Conservation (phyloP, 2,113 vertebrate genomes). For the Hystrix brachyura region DNA sequence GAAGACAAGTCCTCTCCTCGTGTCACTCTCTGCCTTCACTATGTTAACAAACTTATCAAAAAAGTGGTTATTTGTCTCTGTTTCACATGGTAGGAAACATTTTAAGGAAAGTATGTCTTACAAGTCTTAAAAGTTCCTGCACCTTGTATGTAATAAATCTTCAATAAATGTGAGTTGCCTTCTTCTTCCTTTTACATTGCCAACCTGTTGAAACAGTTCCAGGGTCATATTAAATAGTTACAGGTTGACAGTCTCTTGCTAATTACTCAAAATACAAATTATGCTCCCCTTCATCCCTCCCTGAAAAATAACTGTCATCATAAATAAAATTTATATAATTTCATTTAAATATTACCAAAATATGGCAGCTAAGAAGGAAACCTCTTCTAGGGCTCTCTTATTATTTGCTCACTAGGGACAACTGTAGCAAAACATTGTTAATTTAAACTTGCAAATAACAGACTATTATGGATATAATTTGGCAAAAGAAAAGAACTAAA, state of each 20-base stretch:
- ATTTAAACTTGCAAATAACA: conserved; percentile 52
- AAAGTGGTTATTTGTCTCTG: neutral
- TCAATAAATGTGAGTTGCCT: neutral
- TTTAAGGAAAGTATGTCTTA: neutral
- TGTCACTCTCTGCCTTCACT: neutral
- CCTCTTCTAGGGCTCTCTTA: neutral
- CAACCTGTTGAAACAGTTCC: neutral
- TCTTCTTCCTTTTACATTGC: neutral
- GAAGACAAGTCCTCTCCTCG: neutral
- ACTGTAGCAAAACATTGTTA: neutral
- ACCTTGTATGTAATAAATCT: neutral
- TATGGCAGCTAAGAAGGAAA: neutral
- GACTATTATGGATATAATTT: conserved; percentile 11
- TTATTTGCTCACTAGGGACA: conserved; percentile 25
- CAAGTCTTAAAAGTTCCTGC: neutral
- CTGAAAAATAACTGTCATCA: conserved; percentile 26
- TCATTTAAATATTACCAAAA: conserved; percentile 43
- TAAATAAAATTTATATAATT: conserved; percentile 27
- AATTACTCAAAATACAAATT: conserved; percentile 25
- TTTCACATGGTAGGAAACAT: neutral
- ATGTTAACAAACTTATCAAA: neutral
- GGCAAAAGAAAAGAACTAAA: conserved; percentile 57
- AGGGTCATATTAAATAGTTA: conserved; percentile 10
- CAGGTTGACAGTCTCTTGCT: neutral
- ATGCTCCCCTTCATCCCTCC: neutral